A percentile compares a stretch with the other conserved stretches of the same genome.
Evolutionary conservation across 2,797 vertebrate species (phyloP).

Genomic region (Glossophaga mutica): DNA sequence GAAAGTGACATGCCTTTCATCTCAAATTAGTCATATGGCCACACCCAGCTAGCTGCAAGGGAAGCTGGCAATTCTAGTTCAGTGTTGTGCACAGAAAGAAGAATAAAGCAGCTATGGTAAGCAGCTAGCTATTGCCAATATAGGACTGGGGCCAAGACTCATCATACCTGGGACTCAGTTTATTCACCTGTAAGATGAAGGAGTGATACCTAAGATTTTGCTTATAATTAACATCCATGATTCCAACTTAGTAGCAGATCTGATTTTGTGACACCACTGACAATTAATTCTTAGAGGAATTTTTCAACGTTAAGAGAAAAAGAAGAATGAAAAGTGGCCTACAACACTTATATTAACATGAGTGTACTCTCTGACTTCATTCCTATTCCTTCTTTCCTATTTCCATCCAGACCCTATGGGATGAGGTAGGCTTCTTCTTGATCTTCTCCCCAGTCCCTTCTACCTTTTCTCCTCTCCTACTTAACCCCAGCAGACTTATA

Average conservation of each 20-base stretch:
- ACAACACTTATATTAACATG: neutral
- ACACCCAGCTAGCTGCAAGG: neutral
- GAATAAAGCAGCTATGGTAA: neutral
- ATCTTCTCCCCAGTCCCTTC: neutral
- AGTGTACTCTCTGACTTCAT: neutral
- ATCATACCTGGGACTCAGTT: neutral
- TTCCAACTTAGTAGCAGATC: neutral
- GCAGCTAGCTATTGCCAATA: neutral
- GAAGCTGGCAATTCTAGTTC: neutral
- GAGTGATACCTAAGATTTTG: neutral
- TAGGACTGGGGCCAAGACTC: neutral
- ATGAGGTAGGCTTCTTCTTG: neutral
- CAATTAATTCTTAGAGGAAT: neutral
- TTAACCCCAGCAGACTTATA: slow-evolving; percentile 12
- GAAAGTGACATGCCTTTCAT: neutral
- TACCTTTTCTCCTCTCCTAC: neutral
- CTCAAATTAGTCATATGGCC: neutral
- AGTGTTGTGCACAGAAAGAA: neutral
- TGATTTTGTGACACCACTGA: neutral
- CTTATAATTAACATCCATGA: neutral
- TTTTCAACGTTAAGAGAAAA: neutral
- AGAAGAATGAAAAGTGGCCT: neutral
- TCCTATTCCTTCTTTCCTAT: neutral
- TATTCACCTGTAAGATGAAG: neutral
- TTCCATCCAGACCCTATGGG: too few species aligned